Base-by-base conservation (phyloP, 2,797 vertebrate species). In the Sebastes vulpes region DNA sequence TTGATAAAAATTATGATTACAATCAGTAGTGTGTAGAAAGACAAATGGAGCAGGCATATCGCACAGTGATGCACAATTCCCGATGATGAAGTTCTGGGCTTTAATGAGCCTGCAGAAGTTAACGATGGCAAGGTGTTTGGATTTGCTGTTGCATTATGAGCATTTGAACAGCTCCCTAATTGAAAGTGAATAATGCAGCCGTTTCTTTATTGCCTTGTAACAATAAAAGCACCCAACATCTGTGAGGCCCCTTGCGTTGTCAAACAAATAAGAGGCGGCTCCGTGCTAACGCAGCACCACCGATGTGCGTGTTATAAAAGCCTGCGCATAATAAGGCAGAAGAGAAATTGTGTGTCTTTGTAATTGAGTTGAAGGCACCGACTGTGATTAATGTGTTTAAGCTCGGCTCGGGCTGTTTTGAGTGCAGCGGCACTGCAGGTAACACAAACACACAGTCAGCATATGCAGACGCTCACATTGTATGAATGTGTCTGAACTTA, bases 351-450 rank as follows among this genome's bases (percentile, higher is more conserved):
- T 77, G 81, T 88, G 89, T 88, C 89, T 89, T 79, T 86, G 87
- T 94, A 92, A 94, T 84, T 59, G 91, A 92, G 90, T 87, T 79
- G 81, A 87, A 91, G 83, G 65, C 79, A 67, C 56, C 21, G 85
- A 81, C 86, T 89, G 92, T 93, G 94, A 94, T 94, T 89, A 94
- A 95, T 95, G 90, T 63, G 72, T 89, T 89, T 83, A 79, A 81
- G 83, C 81, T 74, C 1, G 4, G 71, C 75, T 83, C 20, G 58
- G 72, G 83, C 81, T 85, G 87, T 75, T 53, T 64, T 65, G 75
- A 79, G 82, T 23, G 77, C 52, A 57, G 38, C 65, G 21, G 73
- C 78, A 25, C 86, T 26, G 86, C 88, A 89, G 93, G 89, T 91
- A 78, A 73, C 83, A 75, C 79, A 86, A 85, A 91, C 74, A 88